A percentile compares a stretch with the other conserved stretches of the same genome.
Evolutionary conservation across 2,113 vertebrate species (phyloP).

Genomic region (Notechis scutatus): DNA sequence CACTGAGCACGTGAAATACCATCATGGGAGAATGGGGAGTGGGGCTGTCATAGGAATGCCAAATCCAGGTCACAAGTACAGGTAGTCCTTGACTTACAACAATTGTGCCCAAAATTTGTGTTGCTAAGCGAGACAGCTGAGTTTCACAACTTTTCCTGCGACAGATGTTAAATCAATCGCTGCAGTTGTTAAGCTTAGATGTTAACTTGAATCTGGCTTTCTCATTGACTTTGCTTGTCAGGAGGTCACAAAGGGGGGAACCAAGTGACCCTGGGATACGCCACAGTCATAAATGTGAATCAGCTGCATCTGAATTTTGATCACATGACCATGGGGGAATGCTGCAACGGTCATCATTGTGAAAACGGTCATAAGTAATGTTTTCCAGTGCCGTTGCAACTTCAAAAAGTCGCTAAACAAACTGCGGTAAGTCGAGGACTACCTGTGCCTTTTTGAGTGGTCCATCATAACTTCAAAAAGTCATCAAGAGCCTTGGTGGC

Average conservation of each 20-base stretch:
- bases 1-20: not conserved
- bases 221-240: not conserved
- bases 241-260: too few relatives aligned
- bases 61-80: not conserved
- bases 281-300: too few relatives aligned
- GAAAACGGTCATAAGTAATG: not conserved
- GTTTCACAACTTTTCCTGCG: too few relatives aligned
- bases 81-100: not conserved
- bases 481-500: too few relatives aligned
- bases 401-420: not conserved
- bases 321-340: not conserved
- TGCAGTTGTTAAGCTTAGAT: not conserved
- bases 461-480: not conserved
- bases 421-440: not conserved
- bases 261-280: too few relatives aligned
- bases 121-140: not conserved
- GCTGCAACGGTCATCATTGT: not conserved
- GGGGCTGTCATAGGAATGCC: not conserved
- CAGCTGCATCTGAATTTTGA: not conserved
- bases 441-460: not conserved
- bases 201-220: not conserved
- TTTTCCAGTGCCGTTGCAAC: not conserved
- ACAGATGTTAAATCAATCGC: not conserved
- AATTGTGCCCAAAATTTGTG: not conserved
- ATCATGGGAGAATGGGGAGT: not conserved